These are phyloP conservation scores for Thalassarche chlororhynchos DNA, from an alignment of 2,113 vertebrate species.

Conservation along the genomic window DNA sequence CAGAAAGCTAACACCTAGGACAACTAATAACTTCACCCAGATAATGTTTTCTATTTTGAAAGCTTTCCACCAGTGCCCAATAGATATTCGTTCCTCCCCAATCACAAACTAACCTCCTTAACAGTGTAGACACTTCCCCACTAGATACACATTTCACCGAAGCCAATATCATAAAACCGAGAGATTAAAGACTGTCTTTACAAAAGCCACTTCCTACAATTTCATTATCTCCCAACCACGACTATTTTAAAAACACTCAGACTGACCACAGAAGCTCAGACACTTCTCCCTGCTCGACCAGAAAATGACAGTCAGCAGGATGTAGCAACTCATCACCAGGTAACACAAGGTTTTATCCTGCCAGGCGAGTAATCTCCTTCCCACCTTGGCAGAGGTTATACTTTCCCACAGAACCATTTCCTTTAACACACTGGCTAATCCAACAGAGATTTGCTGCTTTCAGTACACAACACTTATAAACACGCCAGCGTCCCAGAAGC, in stretches of 20 bases:
- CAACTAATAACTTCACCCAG: not conserved
- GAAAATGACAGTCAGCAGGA: not conserved
- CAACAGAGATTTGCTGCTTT: not conserved
- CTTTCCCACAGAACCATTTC: not conserved
- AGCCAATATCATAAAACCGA: not conserved
- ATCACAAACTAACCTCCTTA: not conserved
- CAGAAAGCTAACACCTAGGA: not conserved
- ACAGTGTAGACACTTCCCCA: not conserved
- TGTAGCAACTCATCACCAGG: not conserved
- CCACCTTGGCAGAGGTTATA: not conserved
- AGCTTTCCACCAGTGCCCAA: not conserved
- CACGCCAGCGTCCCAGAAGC: not conserved
- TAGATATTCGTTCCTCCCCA: not conserved
- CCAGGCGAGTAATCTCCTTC: not conserved
- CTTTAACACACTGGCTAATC: not conserved
- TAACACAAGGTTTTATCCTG: not conserved
- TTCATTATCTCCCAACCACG: not conserved
- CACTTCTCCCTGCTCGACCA: not conserved
- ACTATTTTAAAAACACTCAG: not conserved
- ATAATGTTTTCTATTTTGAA: not conserved
- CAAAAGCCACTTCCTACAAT: slow-evolving; percentile 51
- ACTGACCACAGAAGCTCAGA: slow-evolving; percentile 32
- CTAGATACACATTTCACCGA: no score
- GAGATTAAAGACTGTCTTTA: not conserved
- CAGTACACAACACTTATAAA: rapidly evolving